Base-by-base conservation (phyloP, 2,797 vertebrate genomes). In the Enteromius afrohamiltoni region DNA sequence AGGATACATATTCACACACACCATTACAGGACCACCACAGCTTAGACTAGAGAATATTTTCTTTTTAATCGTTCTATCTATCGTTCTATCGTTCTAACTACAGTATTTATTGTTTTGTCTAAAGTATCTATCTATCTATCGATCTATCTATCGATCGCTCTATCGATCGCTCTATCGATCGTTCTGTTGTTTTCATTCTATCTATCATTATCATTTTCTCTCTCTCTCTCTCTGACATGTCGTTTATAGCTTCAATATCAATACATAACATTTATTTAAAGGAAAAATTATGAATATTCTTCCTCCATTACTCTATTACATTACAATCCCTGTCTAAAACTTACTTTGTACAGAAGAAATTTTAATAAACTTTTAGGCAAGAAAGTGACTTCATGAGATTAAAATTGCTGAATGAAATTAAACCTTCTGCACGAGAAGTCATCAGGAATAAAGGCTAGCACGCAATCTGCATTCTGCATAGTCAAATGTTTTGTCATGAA, bases 401-500 rank as follows among this genome's bases (percentile, higher is more conserved):
- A 58, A 29, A 31, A 67, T 19, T 76, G 9, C 62, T 60, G 8
- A n/a, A 65, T 74, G 16, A 4, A 29, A 47, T 76, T 13, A 60
- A 37, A 37, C 55, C 19, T 58, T 42, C 37, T 74, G 69, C 16
- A 21, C 14, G 7, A 74, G 53, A 11, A 69, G 69, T 76, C 31
- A 62, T 71, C 14, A 82, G 34, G 0, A 76, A 53, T 10, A 4
- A 80, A 42, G 45, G 65, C 29, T 14, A 83, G 51, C 1, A 4
- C 29, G 34, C 29, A 71, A 37, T 40, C 69, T 80, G 34, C 58
- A n/a, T 79, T 51, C 53, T 83, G 60, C 65, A n/a, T 76, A 14
- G 2, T 62, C 47, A 29, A 42, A 76, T 64, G 67, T 70, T 85
- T 42, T 49, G 65, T 79, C 67, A 79, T 70, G 60, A 86, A 82